A percentile compares a stretch with the other conserved stretches of the same genome.
These are phyloP conservation scores for Apteryx mantelli DNA, from an alignment of 2,113 vertebrate species.

Conservation along the genomic window DNA sequence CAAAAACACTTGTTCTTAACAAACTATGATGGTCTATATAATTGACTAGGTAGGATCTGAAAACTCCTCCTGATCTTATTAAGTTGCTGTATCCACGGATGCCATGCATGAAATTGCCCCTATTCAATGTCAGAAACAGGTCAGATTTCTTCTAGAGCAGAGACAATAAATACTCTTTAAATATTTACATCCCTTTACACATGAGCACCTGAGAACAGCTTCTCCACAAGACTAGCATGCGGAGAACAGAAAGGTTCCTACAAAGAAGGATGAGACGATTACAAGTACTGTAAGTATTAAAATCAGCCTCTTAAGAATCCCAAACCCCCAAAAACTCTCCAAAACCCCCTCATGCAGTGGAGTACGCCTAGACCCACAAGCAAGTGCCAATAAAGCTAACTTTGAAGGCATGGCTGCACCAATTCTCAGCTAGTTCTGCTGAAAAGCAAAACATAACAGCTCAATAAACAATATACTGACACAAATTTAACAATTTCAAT, in stretches of 20 bases:
- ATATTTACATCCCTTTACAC: neutral
- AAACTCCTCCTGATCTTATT: neutral
- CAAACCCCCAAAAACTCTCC: neutral
- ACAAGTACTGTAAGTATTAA: neutral
- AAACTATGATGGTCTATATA: neutral
- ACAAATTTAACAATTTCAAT: neutral
- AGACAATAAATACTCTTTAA: conserved; percentile 22
- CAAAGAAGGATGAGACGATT: neutral
- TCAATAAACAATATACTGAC: neutral
- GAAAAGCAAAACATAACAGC: neutral
- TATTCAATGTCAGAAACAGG: neutral
- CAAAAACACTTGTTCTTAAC: too few relatives aligned
- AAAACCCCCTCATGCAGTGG: neutral
- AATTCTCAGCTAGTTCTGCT: neutral
- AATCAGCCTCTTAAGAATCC: neutral
- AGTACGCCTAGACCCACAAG: neutral
- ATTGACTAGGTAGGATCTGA: neutral
- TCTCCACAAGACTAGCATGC: neutral
- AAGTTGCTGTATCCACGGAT: neutral
- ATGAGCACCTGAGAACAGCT: neutral
- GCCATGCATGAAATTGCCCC: neutral
- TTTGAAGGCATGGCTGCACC: neutral
- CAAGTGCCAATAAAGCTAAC: neutral
- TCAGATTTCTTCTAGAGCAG: conserved; percentile 2
- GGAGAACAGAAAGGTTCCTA: neutral